A percentile compares a stretch with the other conserved stretches of the same genome.
These are phyloP conservation scores for Coptodon rendalli DNA, from an alignment of 2,113 vertebrate species.

Conservation along the genomic window DNA sequence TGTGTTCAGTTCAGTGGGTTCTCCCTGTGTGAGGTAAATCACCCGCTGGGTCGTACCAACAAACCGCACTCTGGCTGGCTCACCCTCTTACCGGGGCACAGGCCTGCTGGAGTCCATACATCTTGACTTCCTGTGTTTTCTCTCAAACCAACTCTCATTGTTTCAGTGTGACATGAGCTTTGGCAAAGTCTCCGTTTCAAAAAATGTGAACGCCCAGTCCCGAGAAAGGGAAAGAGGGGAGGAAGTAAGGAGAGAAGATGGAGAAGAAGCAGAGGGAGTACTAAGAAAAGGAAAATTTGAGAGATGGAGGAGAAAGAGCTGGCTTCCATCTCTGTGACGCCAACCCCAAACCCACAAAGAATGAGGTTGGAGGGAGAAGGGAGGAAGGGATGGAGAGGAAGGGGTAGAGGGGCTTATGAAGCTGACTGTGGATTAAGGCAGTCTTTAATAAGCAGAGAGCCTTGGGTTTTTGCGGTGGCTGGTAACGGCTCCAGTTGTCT, in stretches of 20 bases:
- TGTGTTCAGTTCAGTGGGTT: constrained; percentile 47
- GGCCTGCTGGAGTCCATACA: constrained; percentile 22
- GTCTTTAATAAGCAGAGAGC: constrained; percentile 50
- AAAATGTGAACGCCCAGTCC: constrained; percentile 23
- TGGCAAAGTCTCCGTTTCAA: constrained; percentile 12
- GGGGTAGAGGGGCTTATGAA: constrained; percentile 47
- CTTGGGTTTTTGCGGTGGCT: constrained; percentile 59
- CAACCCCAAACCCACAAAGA: constrained; percentile 58
- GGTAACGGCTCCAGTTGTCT: constrained; percentile 66
- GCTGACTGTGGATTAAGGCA: constrained; percentile 37
- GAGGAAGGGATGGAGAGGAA: constrained; percentile 21
- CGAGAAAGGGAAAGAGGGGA: constrained; percentile 11
- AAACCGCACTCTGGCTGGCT: constrained; percentile 43
- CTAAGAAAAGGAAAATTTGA: not conserved
- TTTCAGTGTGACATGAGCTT: constrained; percentile 26
- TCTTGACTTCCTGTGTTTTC: constrained; percentile 46
- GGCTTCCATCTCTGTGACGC: constrained; percentile 37
- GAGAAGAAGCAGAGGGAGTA: not conserved
- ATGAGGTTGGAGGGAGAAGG: constrained; percentile 35
- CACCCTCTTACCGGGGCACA: not conserved
- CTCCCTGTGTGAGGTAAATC: constrained; percentile 60
- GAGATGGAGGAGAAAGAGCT: not conserved
- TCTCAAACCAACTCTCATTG: constrained; percentile 36
- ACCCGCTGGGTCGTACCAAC: constrained; percentile 20
- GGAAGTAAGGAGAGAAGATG: not conserved